A percentile compares a stretch with the other conserved stretches of the same genome.
phyloP scores from a whole-genome alignment of 2,113 vertebrate species.

The Equus quagga region DNA sequence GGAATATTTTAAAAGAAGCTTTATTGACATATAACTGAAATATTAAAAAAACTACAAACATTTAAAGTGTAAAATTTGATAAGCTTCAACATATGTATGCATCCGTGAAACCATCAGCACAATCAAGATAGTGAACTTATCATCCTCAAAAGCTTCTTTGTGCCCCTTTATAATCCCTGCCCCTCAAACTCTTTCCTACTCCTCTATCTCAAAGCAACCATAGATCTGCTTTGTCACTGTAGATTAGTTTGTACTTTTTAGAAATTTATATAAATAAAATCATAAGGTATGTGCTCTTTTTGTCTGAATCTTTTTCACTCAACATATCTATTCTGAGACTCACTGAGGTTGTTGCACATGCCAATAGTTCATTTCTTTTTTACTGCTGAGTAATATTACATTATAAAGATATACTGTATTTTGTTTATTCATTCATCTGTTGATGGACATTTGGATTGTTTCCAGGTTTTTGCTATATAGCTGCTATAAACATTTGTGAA shows the following conservation, averaged over 20 bases:
- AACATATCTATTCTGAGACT: neutral
- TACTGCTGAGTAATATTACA: neutral
- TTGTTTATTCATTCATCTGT: neutral
- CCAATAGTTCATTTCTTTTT: neutral
- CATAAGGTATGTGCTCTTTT: neutral
- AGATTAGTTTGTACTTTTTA: neutral
- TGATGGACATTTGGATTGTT: neutral
- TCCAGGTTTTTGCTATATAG: neutral
- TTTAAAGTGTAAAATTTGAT: neutral
- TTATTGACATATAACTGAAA: neutral
- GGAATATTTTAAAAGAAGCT: neutral
- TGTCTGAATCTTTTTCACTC: neutral
- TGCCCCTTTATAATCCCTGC: neutral
- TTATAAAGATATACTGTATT: neutral
- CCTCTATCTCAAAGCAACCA: neutral
- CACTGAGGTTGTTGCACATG: neutral
- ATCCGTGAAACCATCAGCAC: neutral
- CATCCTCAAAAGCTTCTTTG: neutral
- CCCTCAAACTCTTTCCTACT: neutral
- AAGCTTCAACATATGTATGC: neutral
- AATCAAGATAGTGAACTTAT: neutral
- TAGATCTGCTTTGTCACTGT: neutral
- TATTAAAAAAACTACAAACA: neutral
- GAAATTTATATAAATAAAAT: neutral
- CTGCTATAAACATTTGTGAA: neutral